Base-by-base conservation (phyloP, 2,888 invertebrate species). In the Choristoneura rosaceana region DNA sequence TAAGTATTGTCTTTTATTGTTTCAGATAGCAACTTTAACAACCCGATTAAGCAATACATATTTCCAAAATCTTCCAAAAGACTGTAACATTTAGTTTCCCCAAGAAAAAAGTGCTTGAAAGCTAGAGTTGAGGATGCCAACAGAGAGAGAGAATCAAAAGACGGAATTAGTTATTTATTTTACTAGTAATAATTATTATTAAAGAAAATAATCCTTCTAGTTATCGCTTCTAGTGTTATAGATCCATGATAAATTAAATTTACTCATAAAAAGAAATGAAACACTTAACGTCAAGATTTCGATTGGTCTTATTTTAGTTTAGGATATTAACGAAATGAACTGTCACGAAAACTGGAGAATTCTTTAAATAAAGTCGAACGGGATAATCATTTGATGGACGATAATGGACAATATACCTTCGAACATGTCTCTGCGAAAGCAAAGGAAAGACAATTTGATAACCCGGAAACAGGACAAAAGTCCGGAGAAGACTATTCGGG, bases 11-110 rank as follows among this genome's bases (percentile, higher is more conserved):
- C 77, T 78, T 81, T 74, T 66, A 74, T 91, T 90, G 89, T 94
- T 94, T 77, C 93, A 94, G 93, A 92, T 92, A 92, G 89, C 87
- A 89, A 88, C 87, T 81, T 81, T 81, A 84, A 82, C 78, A 82
- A 84, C 81, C 83, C 77, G 78, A 78, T 79, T 76, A 87, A 87
- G 88, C 88, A 91, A 87, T 86, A 89, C 71, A 83, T 90, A 86
- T 92, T 94, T 93, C 92, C 92, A 91, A 93, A 91, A 91, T 90
- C 91, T 88, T 88, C 88, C 91, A 88, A 80, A 93, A 93, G 94
- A 94, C 93, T 94, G 93, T 91, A 88, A 84, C 82, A 81, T 83
- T 73, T 60, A 73, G 63, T 69, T 68, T 80, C 75, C 81, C 85
- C 86, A 83, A 84, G 82, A 45, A 43, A 70, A n/a, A 80, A 82